These are phyloP conservation scores for Tadarida brasiliensis DNA, from an alignment of 2,797 vertebrate species.

Conservation along the genomic window DNA sequence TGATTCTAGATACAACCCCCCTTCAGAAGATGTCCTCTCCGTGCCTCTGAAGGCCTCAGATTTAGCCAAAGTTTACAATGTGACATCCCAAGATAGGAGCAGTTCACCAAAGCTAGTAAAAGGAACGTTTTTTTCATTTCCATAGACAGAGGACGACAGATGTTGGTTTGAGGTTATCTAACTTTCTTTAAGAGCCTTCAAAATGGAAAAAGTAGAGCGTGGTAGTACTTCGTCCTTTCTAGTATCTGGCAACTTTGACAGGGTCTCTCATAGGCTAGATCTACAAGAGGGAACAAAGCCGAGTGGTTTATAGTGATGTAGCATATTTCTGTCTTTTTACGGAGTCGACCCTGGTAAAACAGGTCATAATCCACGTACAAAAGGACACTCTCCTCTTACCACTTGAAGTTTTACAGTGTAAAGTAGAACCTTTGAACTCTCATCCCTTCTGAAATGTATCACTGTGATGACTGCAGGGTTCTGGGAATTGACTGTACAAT, in stretches of 20 bases:
- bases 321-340: not conserved
- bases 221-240: not conserved
- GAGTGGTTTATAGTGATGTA: not conserved
- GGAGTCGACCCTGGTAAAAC: not conserved
- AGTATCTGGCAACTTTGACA: not conserved
- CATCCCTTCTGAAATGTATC: constrained; percentile 40
- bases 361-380: not conserved
- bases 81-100: not conserved
- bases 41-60: not conserved
- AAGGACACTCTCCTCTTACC: not conserved
- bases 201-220: not conserved
- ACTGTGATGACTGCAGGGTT: not conserved
- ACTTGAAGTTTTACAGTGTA: constrained; percentile 8
- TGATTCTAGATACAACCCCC: not conserved
- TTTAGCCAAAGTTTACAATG: not conserved
- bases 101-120: not conserved
- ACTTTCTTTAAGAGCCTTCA: not conserved
- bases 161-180: not conserved
- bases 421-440: constrained; percentile 55
- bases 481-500: not conserved
- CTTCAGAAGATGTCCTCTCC: not conserved
- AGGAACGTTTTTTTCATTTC: not conserved
- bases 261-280: not conserved
- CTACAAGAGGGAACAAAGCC: not conserved
- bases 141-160: not conserved